A percentile compares a stretch with the other conserved stretches of the same genome.
Conservation (phyloP, 2,888 invertebrate species). For the Calameuta pallipes region DNA sequence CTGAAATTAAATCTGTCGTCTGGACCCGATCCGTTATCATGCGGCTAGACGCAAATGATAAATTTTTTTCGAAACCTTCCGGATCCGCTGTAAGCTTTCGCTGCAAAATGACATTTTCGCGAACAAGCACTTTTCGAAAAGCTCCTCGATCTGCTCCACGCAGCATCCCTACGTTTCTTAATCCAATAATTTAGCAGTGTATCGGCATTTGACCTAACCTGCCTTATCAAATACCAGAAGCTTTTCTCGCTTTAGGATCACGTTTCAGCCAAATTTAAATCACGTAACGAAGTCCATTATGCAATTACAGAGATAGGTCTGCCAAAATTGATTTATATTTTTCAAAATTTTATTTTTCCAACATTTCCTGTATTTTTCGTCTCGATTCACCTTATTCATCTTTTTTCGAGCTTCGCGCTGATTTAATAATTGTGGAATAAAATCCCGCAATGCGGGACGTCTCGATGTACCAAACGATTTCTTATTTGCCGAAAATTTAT, state of each 20-base stretch:
- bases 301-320: too few species aligned
- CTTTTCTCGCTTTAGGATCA: background rate
- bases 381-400: too few species aligned
- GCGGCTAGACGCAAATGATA: background rate
- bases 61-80: background rate
- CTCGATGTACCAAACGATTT: background rate
- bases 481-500: background rate
- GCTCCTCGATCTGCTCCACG: background rate
- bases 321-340: too few species aligned
- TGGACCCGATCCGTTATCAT: background rate
- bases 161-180: background rate
- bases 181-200: background rate
- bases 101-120: background rate
- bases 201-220: background rate
- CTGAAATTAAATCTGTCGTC: constrained; percentile 41
- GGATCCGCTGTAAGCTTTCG: background rate
- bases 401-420: background rate
- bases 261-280: too few species aligned
- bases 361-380: background rate
- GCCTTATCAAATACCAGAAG: background rate
- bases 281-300: background rate
- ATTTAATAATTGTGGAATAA: too few species aligned
- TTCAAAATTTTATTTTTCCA: too few species aligned
- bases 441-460: too few species aligned
- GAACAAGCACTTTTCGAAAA: background rate